A percentile compares a stretch with the other conserved stretches of the same genome.
These are phyloP conservation scores for Lagenorhynchus albirostris DNA, from an alignment of 2,113 vertebrate genomes.

Conservation along the genomic window DNA sequence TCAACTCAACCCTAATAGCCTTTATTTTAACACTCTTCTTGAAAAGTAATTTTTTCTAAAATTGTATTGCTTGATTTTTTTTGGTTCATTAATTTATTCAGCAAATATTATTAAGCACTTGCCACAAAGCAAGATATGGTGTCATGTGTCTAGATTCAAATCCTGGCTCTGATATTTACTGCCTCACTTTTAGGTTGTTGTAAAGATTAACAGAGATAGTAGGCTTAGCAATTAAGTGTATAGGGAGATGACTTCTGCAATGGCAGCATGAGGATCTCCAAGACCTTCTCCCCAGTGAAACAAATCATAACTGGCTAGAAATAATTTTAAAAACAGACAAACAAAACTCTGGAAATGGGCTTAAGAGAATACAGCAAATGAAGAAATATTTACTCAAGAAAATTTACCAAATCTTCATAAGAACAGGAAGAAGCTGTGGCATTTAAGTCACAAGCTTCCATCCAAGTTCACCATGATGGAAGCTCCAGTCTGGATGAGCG, in stretches of 20 bases:
- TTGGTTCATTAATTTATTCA: neutral
- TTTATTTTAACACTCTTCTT: neutral
- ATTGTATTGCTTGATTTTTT: neutral
- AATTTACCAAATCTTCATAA: neutral
- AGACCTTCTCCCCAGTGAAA: neutral
- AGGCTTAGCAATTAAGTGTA: neutral
- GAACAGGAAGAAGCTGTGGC: neutral
- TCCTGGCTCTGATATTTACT: neutral
- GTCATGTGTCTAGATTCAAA: neutral
- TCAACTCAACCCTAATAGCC: neutral
- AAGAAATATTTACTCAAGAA: neutral
- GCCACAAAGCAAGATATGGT: neutral
- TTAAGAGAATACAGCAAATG: neutral
- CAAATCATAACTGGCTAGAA: neutral
- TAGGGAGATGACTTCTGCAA: neutral
- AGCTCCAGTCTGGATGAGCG: neutral
- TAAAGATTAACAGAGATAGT: neutral
- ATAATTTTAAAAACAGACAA: neutral
- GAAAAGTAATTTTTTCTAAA: neutral
- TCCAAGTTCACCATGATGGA: neutral
- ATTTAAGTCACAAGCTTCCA: neutral
- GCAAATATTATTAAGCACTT: slow-evolving; percentile 3
- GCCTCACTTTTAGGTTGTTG: neutral
- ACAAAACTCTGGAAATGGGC: neutral
- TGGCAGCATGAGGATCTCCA: neutral